Evolutionary conservation across 2,888 invertebrate genomes (phyloP), one percentile per base, ranked within the genome.

Genomic region (Agrilus cyanescens): DNA sequence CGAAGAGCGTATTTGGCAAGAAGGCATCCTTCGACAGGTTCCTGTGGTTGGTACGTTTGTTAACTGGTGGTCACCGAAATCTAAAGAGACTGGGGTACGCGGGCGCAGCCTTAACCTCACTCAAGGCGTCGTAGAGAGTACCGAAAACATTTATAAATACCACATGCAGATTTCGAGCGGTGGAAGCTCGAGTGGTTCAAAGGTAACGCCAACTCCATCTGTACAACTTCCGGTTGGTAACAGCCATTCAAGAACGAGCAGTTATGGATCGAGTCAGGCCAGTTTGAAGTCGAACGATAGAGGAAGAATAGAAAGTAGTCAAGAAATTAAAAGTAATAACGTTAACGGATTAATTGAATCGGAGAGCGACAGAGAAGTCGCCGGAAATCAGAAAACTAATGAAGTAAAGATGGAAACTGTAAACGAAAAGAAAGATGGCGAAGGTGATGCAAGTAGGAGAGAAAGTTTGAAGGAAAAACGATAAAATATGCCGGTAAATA

Each of bases 11-110:
- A 70, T 94, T 10, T 88, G 91, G 85, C 89, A 93, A 63, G 95
- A 95, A 67, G 96, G 96, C 1, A 81, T 96, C 44, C 72, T 97
- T 48, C 74, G 96, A 14, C 90, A 94, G 54, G 89, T 96, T 51
- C 96, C 96, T 0, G 85, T 96, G 3, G 89, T 97, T 44, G 90
- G 95, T 0, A 83, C 88, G 15, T 79, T 97, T 43, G 84, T 95
- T 39, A 91, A 93, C 69, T 97, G 96, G 96, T 94, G 90, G 87
- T 86, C 90, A 38, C 96, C 95, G 7, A 67, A 65, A 54, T 53
- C 59, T 16, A 86, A 82, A 59, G 84, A 85, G 53, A 71, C 79
- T 6, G 85, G 81, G 53, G 85, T 82, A 52, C 82, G 76, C 64
- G 95, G 88, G 37, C 74, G 89, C 59, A 88, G 81, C 65, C 75